Evolutionary conservation across 2,888 invertebrate species (phyloP), one percentile per base, ranked within the genome.

Genomic region (Chouioia cunea): DNA sequence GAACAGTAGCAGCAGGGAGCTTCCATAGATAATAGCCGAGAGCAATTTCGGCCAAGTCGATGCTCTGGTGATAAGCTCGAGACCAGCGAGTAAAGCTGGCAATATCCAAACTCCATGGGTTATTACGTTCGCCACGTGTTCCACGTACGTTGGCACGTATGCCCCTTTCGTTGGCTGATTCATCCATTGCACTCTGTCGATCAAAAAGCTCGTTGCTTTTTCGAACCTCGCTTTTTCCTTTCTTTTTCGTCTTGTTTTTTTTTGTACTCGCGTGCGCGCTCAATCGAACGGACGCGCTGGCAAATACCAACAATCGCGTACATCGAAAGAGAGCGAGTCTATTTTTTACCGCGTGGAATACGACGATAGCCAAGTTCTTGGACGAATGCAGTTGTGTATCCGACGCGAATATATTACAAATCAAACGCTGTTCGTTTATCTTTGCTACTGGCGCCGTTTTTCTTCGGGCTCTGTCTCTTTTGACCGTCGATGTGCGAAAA

Each of bases 91-190:
- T n/a, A 95, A 87, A 78, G 96, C 95, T 54, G 97, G 97, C 76
- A 94, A 88, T 62, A 97, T 93, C 90, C 94, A 95, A 71, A 96
- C 90, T 66, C 94, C 97, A 86, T 97, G 97, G 44, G 97, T 96
- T 79, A 95, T 88, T 57, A 97, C 93, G 87, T 97, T 97, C 57
- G 97, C 97, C 73, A 96, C 87, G 83, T 97, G 96, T 85, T 97
- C 97, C 76, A 95, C 89, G 87, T 93, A 86, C 14, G 97, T 96
- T 54, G 97, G 97, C 77, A 91, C 90, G 86, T 97, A 97, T 1
- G 96, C 95, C 85, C 91, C 90, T 81, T 92, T 91, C 44, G 91
- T 88, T 81, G 89, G 90, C 78, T 90, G 88, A 87, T 95, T 95
- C 90, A 92, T 94, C 94, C 94, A 94, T 87, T 91, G 90, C 66